Base-by-base conservation (phyloP, 2,113 vertebrate genomes). In the Dicaeum eximium region DNA sequence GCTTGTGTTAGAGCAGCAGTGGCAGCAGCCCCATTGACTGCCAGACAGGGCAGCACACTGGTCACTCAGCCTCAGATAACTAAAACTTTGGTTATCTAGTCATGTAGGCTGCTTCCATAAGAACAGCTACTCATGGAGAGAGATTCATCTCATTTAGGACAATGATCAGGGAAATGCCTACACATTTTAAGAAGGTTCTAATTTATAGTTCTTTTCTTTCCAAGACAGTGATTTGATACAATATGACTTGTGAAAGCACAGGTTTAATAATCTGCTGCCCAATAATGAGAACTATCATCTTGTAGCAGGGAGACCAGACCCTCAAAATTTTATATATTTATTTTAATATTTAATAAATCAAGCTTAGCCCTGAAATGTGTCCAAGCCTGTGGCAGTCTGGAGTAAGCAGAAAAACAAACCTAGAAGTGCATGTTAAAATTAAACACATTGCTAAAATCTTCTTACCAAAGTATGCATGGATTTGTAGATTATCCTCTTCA, bases 401-500 rank as follows among this genome's bases (percentile, higher is more conserved):
- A 74, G 35, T 42, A 91, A 84, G 60, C 72, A 89, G 65, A 66
- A 92, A 92, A 78, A 19, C 31, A 83, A 54, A 78, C 27, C 7
- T 89, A 47, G 51, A 92, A 66, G 30, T 37, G 19, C 12, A 38
- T 62, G 35, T 27, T 70, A 83, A 80, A 92, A 80, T 53, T 80
- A 86, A 94, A 70, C 1, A 4, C 20, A 35, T 48, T 86, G 24
- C 33, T 78, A 89, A 92, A 70, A 66, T 66, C 60, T 83, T 90
- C 37, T 44, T 77, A 82, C 35, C 13, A 48, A 80, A 48, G 3
- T 80, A 64, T 65, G 33, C 37, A 40, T 40, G 31, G 10, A 53
- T 90, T 90, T 90, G 37, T 93, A 72, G 50, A 80, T 93, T 77
- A 65, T 90, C 57, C 53, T 82, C 40, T 83, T 72, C 71, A 72